These are phyloP conservation scores for Chaenocephalus aceratus DNA, from an alignment of 2,113 vertebrate species.

Conservation along the genomic window DNA sequence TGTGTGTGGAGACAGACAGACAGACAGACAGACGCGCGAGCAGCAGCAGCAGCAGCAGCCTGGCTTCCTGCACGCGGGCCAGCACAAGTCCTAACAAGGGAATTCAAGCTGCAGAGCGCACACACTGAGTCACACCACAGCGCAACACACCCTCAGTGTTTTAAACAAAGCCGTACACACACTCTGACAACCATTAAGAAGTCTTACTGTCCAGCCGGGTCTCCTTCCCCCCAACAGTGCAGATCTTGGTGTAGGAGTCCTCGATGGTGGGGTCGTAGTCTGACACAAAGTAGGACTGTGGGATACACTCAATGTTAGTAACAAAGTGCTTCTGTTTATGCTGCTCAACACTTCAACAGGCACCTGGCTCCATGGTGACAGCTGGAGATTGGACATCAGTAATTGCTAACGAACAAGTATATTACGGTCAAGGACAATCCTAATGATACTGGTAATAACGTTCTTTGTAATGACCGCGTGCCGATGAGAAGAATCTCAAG, in stretches of 20 bases:
- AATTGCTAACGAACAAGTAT: no score
- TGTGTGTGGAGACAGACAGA: no score
- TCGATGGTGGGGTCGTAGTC: conserved; percentile 95
- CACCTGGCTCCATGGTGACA: no score
- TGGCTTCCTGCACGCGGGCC: not conserved
- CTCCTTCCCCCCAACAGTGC: conserved; percentile 86
- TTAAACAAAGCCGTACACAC: conserved; percentile 22
- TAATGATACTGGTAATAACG: no score
- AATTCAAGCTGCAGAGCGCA: conserved; percentile 61
- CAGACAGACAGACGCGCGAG: no score
- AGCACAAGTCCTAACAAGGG: conserved; percentile 73
- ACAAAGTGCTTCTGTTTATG: not conserved
- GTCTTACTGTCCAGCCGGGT: conserved; percentile 91
- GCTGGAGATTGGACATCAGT: no score
- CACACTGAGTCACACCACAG: conserved; percentile 40
- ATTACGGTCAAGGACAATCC: no score
- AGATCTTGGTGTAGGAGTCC: conserved; percentile 94
- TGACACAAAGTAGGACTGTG: conserved; percentile 93
- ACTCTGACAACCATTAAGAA: conserved; percentile 11
- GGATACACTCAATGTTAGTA: conserved; percentile 27
- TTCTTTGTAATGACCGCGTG: no score
- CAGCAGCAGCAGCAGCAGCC: not conserved
- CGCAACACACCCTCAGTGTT: conserved; percentile 49
- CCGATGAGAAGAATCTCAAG: no score
- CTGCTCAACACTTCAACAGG: not conserved